Base-by-base conservation (phyloP, 2,888 invertebrate genomes). In the Periphyllus acericola region DNA sequence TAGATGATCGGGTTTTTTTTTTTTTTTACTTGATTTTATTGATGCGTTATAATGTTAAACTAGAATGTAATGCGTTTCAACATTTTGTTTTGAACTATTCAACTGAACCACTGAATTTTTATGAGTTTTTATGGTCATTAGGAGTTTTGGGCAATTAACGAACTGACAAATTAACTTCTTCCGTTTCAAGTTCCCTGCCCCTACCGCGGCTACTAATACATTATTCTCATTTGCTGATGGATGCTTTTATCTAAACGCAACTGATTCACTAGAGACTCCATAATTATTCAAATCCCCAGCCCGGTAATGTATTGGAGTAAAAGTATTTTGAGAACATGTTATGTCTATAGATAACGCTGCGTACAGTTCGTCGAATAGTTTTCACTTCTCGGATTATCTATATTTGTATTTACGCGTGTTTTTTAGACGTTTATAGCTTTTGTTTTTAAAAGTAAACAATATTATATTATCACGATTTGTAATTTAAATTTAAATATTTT, bases 141-240 rank as follows among this genome's bases (percentile, higher is more conserved):
- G n/a, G 6, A 40, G 75, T 75, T 75, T 46, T 75, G 75, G 25
- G 40, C n/a, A 75, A 75, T 75, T 25, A 40, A 40, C 40, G 25
- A 46, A n/a, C 40, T n/a, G 75, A 75, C 40, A n/a, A 75, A 75
- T 46, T 46, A 46, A 40, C 75, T 75, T 40, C n/a, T 40, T 25
- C 75, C 75, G n/a, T 40, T 46, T 21, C 36, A 36, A 32, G 34
- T 36, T 25, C 75, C 75, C 9, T 40, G 46, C 4, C 40, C 1
- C n/a, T 60, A 8, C 4, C 14, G 4, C n/a, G n/a, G n/a, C 40
- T 9, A 8, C n/a, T 75, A 75, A 40, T 46, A 46, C 14, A 46
- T 75, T 75, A 75, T 46, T 46, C 5, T n/a, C 40, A 75, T 75
- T 75, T n/a, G 25, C 1, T 14, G 3, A 46, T 46, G n/a, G 40